Percentiles rank a stretch among this genome's conserved stretches.
These are phyloP conservation scores for Nezara viridula DNA, from an alignment of 2,888 invertebrate species.

Conservation along the genomic window DNA sequence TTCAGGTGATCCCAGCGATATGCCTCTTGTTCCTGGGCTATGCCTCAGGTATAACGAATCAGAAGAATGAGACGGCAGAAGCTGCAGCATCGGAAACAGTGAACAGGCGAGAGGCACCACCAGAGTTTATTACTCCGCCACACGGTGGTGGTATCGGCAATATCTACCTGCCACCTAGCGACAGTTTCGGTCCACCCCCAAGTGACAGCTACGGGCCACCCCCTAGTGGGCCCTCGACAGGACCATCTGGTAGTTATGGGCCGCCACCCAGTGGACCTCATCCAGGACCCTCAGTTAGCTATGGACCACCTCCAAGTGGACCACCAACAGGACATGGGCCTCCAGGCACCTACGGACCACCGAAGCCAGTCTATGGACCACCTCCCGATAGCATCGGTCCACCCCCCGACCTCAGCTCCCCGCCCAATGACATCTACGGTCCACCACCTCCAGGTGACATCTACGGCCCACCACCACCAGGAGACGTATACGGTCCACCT, in stretches of 20 bases:
- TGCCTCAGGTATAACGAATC: slow-evolving; percentile 63
- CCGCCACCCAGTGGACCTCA: slow-evolving; percentile 67
- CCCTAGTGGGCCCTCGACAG: slow-evolving; percentile 70
- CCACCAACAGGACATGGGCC: slow-evolving; percentile 66
- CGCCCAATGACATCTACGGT: slow-evolving; percentile 64
- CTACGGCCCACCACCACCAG: slow-evolving; percentile 69
- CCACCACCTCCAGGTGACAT: slow-evolving; percentile 69
- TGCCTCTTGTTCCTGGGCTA: slow-evolving; percentile 61
- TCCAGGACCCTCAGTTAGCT: slow-evolving; percentile 67
- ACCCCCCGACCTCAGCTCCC: slow-evolving; percentile 67
- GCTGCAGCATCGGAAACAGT: slow-evolving; percentile 62
- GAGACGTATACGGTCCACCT: slow-evolving; percentile 71
- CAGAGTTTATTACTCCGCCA: slow-evolving; percentile 63
- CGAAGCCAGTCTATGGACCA: slow-evolving; percentile 66
- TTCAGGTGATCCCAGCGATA: slow-evolving; percentile 63
- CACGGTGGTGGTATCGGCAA: slow-evolving; percentile 67
- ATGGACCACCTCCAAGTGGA: slow-evolving; percentile 69
- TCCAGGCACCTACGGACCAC: slow-evolving; percentile 67
- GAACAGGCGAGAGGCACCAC: slow-evolving; percentile 65
- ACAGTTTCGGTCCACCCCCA: slow-evolving; percentile 67
- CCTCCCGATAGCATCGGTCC: slow-evolving; percentile 66
- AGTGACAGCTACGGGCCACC: slow-evolving; percentile 67
- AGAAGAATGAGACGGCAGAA: slow-evolving; percentile 61
- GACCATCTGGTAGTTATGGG: slow-evolving; percentile 66
- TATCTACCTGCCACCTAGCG: slow-evolving; percentile 68